Percentiles rank a stretch among this genome's conserved stretches.
phyloP scores from a whole-genome alignment of 2,113 vertebrate genomes.

The Choloepus hoffmanni region DNA sequence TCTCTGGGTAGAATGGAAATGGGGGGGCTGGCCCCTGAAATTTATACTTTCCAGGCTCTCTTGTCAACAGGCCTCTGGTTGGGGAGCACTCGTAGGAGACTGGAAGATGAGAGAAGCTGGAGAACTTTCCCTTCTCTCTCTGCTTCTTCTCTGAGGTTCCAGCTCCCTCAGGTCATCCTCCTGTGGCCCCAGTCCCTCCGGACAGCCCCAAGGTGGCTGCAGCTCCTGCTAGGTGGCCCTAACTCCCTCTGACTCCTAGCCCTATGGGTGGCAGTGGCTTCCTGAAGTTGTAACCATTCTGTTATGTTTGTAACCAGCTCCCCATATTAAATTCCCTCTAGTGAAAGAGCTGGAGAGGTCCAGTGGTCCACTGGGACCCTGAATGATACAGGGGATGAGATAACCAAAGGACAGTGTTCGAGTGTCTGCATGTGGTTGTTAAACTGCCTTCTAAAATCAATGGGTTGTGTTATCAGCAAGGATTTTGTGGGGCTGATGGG shows the following conservation, averaged over 20 bases:
- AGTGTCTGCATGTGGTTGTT: fast-evolving
- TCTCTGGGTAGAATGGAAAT: fast-evolving
- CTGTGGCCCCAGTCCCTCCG: background rate
- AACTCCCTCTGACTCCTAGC: fast-evolving
- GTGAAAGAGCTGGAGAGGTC: too few species aligned
- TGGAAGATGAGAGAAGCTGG: fast-evolving
- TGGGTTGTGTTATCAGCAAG: background rate
- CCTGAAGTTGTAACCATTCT: background rate
- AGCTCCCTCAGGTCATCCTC: background rate
- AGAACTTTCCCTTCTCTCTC: too few species aligned
- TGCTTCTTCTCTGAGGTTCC: fast-evolving
- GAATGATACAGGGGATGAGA: too few species aligned
- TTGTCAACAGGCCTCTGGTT: background rate
- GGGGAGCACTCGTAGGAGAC: background rate
- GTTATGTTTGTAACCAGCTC: background rate
- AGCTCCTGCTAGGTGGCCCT: background rate
- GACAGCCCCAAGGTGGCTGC: background rate
- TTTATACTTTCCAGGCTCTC: background rate
- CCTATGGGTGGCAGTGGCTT: background rate
- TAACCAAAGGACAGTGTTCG: background rate
- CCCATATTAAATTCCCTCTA: background rate
- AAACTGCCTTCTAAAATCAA: background rate
- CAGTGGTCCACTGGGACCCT: background rate
- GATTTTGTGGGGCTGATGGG: background rate
- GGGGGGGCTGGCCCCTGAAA: background rate